phyloP scores from a whole-genome alignment of 2,888 invertebrate genomes.

The Eupithecia subfuscata region DNA sequence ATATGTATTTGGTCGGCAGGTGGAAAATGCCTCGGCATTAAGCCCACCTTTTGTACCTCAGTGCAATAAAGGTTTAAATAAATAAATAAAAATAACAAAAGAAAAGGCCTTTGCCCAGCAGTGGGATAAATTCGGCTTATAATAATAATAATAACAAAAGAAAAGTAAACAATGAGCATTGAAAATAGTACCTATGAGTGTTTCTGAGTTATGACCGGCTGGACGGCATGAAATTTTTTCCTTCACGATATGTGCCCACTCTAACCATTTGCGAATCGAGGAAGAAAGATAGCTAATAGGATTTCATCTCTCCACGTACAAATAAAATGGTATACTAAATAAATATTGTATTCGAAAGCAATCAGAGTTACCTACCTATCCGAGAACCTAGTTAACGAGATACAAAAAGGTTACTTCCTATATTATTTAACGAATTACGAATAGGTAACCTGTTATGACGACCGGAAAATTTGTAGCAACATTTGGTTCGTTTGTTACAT shows the following conservation, averaged over 20 bases:
- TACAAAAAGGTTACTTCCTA: not conserved
- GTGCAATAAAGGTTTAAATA: no score
- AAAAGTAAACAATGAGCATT: no score
- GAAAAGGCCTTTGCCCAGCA: no score
- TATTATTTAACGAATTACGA: conserved; percentile 38
- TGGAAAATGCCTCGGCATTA: no score
- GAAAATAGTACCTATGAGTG: no score
- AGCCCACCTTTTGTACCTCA: no score
- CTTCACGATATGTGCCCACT: not conserved
- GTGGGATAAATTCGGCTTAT: no score
- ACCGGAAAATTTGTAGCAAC: conserved; percentile 14
- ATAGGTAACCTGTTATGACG: conserved; percentile 27
- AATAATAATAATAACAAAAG: no score
- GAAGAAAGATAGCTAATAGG: conserved; percentile 15
- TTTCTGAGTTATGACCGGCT: not conserved
- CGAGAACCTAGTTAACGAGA: not conserved
- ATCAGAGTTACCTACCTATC: conserved; percentile 52
- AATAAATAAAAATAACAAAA: no score
- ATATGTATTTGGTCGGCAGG: no score
- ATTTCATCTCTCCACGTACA: conserved; percentile 38
- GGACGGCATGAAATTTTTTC: not conserved
- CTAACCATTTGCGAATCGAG: not conserved
- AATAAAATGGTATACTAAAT: conserved; percentile 42
- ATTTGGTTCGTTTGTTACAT: conserved; percentile 24
- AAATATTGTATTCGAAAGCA: conserved; percentile 60